Conservation (phyloP, 2,888 invertebrate species). For the Cheilosia vernalis region DNA sequence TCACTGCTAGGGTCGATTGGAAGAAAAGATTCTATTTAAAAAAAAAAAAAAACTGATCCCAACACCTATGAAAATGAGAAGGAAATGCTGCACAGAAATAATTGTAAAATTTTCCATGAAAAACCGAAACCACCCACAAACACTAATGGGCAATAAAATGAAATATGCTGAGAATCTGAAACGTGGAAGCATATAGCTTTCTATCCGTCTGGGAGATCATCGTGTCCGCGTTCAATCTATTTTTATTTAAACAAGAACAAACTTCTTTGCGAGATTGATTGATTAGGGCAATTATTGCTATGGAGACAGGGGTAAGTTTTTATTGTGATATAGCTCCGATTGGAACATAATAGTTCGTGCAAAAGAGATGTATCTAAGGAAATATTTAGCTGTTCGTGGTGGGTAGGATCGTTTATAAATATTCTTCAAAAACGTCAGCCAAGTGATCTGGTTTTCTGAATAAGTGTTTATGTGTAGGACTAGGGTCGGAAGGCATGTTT, state of each 20-base stretch:
- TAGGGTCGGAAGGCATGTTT: too few relatives aligned
- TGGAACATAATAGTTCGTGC: neutral
- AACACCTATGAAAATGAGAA: neutral
- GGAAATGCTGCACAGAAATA: neutral
- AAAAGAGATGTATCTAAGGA: neutral
- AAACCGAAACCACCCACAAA: neutral
- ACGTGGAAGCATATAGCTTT: conserved; percentile 6
- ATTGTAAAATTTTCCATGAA: conserved; percentile 4
- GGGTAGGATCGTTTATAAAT: too few relatives aligned
- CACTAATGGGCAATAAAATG: conserved; percentile 6
- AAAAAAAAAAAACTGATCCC: neutral
- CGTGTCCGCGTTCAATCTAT: conserved; percentile 10
- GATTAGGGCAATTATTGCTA: conserved; percentile 10
- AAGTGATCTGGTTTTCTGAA: too few relatives aligned
- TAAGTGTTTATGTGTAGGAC: too few relatives aligned
- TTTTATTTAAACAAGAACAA: conserved; percentile 34
- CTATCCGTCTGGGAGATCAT: conserved; percentile 7
- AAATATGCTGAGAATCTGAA: neutral
- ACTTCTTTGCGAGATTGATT: conserved; percentile 21
- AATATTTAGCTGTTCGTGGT: too few relatives aligned
- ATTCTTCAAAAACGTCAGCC: too few relatives aligned
- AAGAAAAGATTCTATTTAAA: conserved; percentile 1
- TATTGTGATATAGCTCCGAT: neutral
- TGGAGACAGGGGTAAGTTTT: neutral
- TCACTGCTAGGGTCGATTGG: conserved; percentile 8